Evolutionary conservation across 2,797 vertebrate species (phyloP).

Genomic region (Pangasius krempfi): DNA sequence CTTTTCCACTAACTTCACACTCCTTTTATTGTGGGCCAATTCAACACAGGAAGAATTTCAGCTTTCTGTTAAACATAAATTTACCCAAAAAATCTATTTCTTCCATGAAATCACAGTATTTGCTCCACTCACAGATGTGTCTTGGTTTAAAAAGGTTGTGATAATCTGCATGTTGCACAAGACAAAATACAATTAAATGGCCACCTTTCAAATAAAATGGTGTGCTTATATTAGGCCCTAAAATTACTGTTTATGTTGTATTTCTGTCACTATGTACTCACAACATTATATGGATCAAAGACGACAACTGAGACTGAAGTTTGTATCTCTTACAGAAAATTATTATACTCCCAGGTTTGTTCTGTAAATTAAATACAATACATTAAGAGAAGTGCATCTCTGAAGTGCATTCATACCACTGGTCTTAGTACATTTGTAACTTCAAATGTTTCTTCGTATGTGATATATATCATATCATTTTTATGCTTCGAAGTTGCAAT

Average conservation of each 20-base stretch:
- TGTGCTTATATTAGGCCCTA: not conserved
- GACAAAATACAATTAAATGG: not conserved
- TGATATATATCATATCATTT: not conserved
- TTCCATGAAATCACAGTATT: not conserved
- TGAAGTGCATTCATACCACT: not conserved
- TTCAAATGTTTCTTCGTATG: not conserved
- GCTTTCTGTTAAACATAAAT: not conserved
- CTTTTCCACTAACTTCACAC: constrained; percentile 33
- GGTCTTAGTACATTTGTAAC: not conserved
- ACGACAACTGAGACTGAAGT: too few species aligned
- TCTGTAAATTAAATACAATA: not conserved
- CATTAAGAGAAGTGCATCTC: not conserved
- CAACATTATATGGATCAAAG: not conserved
- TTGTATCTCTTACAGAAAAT: too few species aligned
- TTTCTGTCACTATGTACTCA: not conserved
- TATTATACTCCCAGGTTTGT: too few species aligned
- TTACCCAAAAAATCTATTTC: not conserved
- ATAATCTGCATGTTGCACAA: not conserved
- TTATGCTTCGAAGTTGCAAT: not conserved
- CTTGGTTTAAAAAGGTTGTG: not conserved
- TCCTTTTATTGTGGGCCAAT: constrained; percentile 16
- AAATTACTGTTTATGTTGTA: not conserved
- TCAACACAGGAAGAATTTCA: not conserved
- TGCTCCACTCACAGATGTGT: not conserved
- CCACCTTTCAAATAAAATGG: not conserved